A percentile compares a stretch with the other conserved stretches of the same genome.
Conservation (phyloP, 2,113 vertebrate species). For the Donacobius atricapilla region DNA sequence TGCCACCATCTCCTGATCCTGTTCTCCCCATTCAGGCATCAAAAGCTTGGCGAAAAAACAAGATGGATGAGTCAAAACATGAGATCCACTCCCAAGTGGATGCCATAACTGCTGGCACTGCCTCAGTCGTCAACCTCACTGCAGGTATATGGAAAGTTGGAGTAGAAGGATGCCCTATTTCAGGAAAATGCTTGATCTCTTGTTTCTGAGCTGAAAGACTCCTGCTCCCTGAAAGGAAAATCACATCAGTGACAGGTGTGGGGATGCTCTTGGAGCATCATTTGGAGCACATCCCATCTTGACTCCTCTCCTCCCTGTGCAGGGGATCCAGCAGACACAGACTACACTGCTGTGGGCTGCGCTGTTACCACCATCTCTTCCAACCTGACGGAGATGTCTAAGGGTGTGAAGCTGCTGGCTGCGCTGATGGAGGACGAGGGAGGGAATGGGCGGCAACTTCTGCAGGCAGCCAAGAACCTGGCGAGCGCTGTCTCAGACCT, state of each 20-base stretch:
- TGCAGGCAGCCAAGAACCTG: slow-evolving; percentile 92
- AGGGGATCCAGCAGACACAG: slow-evolving; percentile 96
- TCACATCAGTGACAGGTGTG: neutral
- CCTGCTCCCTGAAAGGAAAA: neutral
- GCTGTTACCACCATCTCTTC: slow-evolving; percentile 97
- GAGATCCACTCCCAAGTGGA: slow-evolving; percentile 99
- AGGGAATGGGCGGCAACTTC: slow-evolving; percentile 86
- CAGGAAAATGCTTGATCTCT: neutral
- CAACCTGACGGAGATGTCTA: slow-evolving; percentile 98
- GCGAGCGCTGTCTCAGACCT: slow-evolving; percentile 89
- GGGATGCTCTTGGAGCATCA: neutral
- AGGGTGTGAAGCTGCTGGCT: slow-evolving; percentile 91
- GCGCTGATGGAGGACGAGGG: slow-evolving; percentile 96
- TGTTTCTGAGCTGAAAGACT: neutral
- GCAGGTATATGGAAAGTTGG: slow-evolving; percentile 71
- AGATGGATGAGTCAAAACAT: slow-evolving; percentile 98
- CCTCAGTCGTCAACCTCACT: slow-evolving; percentile 95
- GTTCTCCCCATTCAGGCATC: slow-evolving; percentile 79
- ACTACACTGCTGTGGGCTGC: slow-evolving; percentile 96
- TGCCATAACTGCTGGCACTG: slow-evolving; percentile 95
- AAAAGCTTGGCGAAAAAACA: slow-evolving; percentile 96
- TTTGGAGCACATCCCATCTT: neutral
- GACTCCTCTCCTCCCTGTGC: neutral
- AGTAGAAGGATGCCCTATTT: neutral
- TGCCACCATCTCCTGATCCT: neutral